Conservation (phyloP, 2,113 vertebrate species). For the Anolis carolinensis region DNA sequence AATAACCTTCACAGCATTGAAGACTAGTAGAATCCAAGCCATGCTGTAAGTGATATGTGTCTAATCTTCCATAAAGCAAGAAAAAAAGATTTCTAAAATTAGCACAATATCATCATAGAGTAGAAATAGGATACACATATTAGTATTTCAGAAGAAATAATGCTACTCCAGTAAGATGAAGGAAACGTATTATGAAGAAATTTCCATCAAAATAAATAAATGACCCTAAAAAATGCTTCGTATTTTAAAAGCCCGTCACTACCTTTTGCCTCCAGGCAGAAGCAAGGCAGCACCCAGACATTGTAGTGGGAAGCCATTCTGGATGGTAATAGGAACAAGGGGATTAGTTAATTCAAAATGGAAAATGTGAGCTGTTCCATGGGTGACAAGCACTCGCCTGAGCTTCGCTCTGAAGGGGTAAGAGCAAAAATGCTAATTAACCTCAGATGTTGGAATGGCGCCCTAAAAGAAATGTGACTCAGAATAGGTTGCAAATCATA, state of each 20-base stretch:
- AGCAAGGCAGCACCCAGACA: background rate
- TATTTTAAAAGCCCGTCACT: background rate
- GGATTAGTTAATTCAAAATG: conserved; percentile 51
- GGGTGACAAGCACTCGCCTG: conserved; percentile 48
- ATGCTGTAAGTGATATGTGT: fast-evolving
- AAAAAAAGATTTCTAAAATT: background rate
- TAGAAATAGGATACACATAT: background rate
- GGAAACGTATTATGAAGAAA: background rate
- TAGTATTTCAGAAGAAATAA: fast-evolving
- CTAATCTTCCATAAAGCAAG: fast-evolving
- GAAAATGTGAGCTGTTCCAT: conserved; percentile 55
- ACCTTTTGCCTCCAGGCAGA: fast-evolving
- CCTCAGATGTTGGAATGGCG: conserved; percentile 80
- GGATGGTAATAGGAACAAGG: conserved; percentile 44
- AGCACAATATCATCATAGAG: fast-evolving
- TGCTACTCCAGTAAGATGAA: fast-evolving
- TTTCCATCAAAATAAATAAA: conserved; percentile 31
- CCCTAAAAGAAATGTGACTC: conserved; percentile 77
- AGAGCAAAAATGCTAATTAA: conserved; percentile 87
- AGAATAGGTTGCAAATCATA: conserved; percentile 75
- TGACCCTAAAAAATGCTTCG: background rate
- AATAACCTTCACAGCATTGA: fast-evolving
- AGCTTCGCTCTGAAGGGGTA: conserved; percentile 68
- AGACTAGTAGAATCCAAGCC: fast-evolving
- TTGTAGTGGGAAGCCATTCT: conserved; percentile 50